Base-by-base conservation (phyloP, 2,113 vertebrate genomes). In the Callochromis pleurospilus region DNA sequence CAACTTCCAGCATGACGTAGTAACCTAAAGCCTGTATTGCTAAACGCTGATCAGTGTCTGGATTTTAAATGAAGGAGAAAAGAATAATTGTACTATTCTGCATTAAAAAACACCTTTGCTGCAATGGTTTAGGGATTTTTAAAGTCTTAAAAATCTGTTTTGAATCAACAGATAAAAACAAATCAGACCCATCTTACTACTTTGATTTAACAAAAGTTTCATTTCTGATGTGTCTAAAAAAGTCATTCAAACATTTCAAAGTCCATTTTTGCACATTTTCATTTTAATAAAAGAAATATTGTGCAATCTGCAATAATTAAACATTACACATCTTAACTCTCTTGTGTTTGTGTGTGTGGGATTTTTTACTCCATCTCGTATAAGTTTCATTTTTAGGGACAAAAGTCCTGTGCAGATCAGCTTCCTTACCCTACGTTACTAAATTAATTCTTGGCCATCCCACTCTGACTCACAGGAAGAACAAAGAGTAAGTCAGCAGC, bases 401-500 rank as follows among this genome's bases (percentile, higher is more conserved):
- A 58, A 55, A 81, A 33, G 15, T 21, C 33, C 14, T 11, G 9
- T 6, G 29, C 6, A 53, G 68, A 56, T 54, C 3, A 9, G 75
- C 29, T 68, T 80, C 85, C 53, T 82, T 75, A 58, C 47, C 81
- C 26, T 29, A 55, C 42, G 24, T 82, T 73, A 82, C 75, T 56
- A 80, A 82, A 88, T 89, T 5, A 86, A 91, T 94, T 89, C 84
- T 77, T 82, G 60, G 65, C 55, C 81, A 82, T 89, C 80, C 90
- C 83, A 91, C 86, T 82, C 15, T 73, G 62, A 83, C 62, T 60
- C 65, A 79, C 8, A 55, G 45, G 81, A 49, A 70, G 88, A 91
- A 91, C 91, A 93, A 80, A 89, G 90, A 31, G 6, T 17, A 33
- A 90, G 90, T 92, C 83, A 90, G 81, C 75, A 19, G 49, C 73